Conservation (phyloP, 2,113 vertebrate species). For the Xyrauchen texanus region DNA sequence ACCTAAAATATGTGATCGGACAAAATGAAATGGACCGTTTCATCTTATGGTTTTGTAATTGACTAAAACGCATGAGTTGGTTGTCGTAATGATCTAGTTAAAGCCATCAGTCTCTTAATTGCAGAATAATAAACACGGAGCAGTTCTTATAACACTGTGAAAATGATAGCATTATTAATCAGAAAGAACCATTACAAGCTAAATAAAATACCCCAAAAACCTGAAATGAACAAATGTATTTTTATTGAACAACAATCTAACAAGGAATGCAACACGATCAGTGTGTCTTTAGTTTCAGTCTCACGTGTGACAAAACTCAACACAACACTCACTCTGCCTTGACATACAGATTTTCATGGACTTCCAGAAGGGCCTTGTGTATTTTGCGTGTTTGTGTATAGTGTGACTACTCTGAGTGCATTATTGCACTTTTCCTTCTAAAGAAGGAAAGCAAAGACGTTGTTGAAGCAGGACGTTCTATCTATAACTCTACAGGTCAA, state of each 20-base stretch:
- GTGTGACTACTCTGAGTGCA: constrained; percentile 63
- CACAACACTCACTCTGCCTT: constrained; percentile 21
- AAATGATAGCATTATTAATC: too few species aligned
- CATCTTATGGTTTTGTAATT: too few species aligned
- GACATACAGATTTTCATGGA: constrained; percentile 28
- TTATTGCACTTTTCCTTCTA: constrained; percentile 64
- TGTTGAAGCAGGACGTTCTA: not conserved
- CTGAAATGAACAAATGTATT: constrained; percentile 56
- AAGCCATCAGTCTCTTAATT: too few species aligned
- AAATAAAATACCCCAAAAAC: constrained; percentile 45
- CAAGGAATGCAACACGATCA: constrained; percentile 62
- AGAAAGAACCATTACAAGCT: constrained; percentile 21
- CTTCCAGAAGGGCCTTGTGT: constrained; percentile 43
- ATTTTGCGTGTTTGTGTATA: constrained; percentile 16
- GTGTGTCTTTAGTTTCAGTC: constrained; percentile 47
- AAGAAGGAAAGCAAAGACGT: constrained; percentile 57
- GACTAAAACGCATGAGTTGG: too few species aligned
- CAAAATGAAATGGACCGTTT: too few species aligned
- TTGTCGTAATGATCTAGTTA: too few species aligned
- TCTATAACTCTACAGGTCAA: not conserved
- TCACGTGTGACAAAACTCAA: constrained; percentile 55
- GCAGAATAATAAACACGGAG: too few species aligned
- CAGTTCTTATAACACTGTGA: not conserved
- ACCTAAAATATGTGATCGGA: too few species aligned
- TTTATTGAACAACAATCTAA: constrained; percentile 76